Percentiles rank a stretch among this genome's conserved stretches.
Evolutionary conservation across 2,888 invertebrate species (phyloP).

Genomic region (Cantharis rustica): DNA sequence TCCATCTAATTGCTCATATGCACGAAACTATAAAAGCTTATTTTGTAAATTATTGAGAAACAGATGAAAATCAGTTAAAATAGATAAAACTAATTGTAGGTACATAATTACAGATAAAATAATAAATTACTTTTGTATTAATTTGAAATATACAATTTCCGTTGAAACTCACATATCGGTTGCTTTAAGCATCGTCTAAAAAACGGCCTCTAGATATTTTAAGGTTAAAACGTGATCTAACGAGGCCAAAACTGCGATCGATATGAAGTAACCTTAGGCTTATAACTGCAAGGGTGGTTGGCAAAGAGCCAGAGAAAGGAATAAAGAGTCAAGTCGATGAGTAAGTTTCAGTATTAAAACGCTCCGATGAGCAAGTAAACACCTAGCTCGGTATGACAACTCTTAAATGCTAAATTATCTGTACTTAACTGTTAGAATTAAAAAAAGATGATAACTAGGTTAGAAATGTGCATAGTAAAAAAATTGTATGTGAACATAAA

Average conservation of each 20-base stretch:
- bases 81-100: neutral
- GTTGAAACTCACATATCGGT: neutral
- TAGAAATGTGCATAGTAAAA: neutral
- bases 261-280: constrained; percentile 31
- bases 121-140: neutral
- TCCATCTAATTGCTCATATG: neutral
- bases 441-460: neutral
- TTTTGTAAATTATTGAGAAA: neutral
- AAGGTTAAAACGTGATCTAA: constrained; percentile 37
- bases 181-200: neutral
- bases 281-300: constrained; percentile 20
- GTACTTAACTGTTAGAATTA: neutral
- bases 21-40: neutral
- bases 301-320: constrained; percentile 23
- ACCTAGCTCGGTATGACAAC: constrained; percentile 4
- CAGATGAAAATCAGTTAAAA: neutral
- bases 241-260: constrained; percentile 35
- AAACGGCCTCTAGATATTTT: constrained; percentile 31
- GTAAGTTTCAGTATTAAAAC: neutral
- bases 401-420: neutral
- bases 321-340: constrained; percentile 7
- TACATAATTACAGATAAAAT: neutral
- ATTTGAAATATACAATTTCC: neutral
- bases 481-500: neutral
- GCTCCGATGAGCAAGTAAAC: constrained; percentile 1